Conservation (phyloP, 1,140 invertebrate genomes). For the Calycopis cecrops region DNA sequence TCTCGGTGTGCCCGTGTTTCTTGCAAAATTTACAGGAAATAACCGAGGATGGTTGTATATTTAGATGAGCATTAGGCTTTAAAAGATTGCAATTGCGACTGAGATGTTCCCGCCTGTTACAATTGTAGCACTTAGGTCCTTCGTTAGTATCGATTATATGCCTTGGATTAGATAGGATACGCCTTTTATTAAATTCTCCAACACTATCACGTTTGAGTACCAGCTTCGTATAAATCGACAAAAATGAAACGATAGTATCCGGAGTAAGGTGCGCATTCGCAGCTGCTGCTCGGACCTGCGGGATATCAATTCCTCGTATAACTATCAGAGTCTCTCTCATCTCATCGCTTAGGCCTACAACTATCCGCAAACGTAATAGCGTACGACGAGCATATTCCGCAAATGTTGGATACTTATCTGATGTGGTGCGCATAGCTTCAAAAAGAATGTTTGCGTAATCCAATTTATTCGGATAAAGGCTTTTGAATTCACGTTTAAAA, state of each 20-base stretch:
- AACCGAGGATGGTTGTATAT: not conserved
- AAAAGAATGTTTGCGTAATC: slow-evolving; percentile 27
- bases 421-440: slow-evolving; percentile 23
- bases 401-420: slow-evolving; percentile 22
- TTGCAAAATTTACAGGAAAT: slow-evolving; percentile 25
- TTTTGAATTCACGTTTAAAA: slow-evolving; percentile 28
- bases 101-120: slow-evolving; percentile 13
- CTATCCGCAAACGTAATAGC: slow-evolving; percentile 24
- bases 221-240: slow-evolving; percentile 20
- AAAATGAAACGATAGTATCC: slow-evolving; percentile 28
- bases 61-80: not conserved
- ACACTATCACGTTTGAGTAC: too few relatives aligned
- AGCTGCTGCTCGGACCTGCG: slow-evolving; percentile 24
- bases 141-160: not conserved
- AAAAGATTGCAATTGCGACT: slow-evolving; percentile 5
- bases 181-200: not conserved
- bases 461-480: slow-evolving; percentile 20
- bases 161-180: not conserved
- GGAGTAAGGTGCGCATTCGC: slow-evolving; percentile 21
- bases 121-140: slow-evolving; percentile 16
- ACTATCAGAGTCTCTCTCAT: slow-evolving; percentile 24
- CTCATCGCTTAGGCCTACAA: slow-evolving; percentile 28
- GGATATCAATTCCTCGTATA: slow-evolving; percentile 22
- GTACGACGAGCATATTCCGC: slow-evolving; percentile 26
- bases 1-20: slow-evolving; percentile 22